Percentiles rank a stretch among this genome's conserved stretches.
These are phyloP conservation scores for Adelosebastes latens DNA, from an alignment of 2,797 vertebrate species.

Conservation along the genomic window DNA sequence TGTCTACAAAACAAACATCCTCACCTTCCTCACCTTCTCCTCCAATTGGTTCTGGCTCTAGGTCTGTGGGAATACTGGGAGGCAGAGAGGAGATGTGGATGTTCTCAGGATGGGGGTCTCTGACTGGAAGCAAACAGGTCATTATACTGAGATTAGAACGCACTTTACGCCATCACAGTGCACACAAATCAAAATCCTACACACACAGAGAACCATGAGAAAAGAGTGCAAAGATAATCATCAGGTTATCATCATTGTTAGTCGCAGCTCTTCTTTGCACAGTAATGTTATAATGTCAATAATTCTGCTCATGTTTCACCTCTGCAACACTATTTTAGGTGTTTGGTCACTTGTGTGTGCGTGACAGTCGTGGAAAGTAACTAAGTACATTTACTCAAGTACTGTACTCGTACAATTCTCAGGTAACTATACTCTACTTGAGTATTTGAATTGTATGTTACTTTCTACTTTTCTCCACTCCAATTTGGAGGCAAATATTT, in stretches of 20 bases:
- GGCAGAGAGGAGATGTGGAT: slow-evolving; percentile 72
- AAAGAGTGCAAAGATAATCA: not conserved
- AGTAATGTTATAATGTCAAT: not conserved
- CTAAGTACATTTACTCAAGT: not conserved
- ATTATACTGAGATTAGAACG: slow-evolving; percentile 24
- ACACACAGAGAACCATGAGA: slow-evolving; percentile 4
- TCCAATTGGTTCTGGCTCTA: not conserved
- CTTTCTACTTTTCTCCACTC: not conserved
- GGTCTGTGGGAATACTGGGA: slow-evolving; percentile 58
- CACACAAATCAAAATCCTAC: slow-evolving; percentile 19
- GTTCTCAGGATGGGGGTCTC: slow-evolving; percentile 48
- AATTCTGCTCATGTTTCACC: not conserved
- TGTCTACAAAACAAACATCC: not conserved
- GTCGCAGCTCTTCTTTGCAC: not conserved
- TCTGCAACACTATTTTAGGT: not conserved
- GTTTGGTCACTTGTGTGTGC: not conserved
- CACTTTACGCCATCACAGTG: not conserved
- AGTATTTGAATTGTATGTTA: not conserved
- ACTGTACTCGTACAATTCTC: not conserved
- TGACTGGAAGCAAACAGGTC: slow-evolving; percentile 45
- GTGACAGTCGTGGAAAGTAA: not conserved
- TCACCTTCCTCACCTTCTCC: slow-evolving; percentile 42
- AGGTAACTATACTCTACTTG: not conserved
- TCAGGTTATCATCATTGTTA: not conserved
- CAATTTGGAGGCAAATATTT: not conserved